A percentile compares a stretch with the other conserved stretches of the same genome.
These are phyloP conservation scores for Heliocidaris erythrogramma DNA, from an alignment of 35 echinoderm and acorn worm genomes.

Conservation along the genomic window DNA sequence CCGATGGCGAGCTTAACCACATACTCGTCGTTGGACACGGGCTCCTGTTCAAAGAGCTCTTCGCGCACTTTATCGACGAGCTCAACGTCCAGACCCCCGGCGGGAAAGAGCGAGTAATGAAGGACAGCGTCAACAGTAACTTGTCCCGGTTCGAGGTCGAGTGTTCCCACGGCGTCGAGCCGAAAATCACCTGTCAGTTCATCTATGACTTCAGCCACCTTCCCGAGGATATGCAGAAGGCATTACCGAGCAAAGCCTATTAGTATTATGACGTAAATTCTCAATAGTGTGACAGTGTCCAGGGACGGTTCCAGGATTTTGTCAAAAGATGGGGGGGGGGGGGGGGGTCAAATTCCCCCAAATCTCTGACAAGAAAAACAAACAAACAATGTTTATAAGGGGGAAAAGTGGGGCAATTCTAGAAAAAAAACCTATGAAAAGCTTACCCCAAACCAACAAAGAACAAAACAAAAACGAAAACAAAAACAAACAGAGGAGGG, in stretches of 20 bases:
- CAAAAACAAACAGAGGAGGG: too few relatives aligned
- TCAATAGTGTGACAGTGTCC: too few relatives aligned
- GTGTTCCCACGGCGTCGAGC: neutral
- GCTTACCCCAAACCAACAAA: too few relatives aligned
- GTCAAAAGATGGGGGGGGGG: too few relatives aligned
- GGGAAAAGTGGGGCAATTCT: too few relatives aligned
- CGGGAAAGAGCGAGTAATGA: neutral
- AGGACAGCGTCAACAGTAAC: constrained; percentile 15
- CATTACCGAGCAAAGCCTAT: constrained; percentile 32
- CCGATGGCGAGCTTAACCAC: neutral
- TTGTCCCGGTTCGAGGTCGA: constrained; percentile 21
- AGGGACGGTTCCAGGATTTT: too few relatives aligned
- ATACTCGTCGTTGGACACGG: constrained; percentile 28
- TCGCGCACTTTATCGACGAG: neutral
- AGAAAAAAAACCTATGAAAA: too few relatives aligned
- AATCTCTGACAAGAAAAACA: too few relatives aligned
- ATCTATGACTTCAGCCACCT: constrained; percentile 26
- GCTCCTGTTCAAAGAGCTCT: constrained; percentile 19
- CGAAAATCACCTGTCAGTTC: neutral
- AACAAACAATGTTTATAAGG: too few relatives aligned
- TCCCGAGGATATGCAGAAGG: constrained; percentile 8
- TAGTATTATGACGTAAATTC: neutral
- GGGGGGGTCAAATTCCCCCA: too few relatives aligned
- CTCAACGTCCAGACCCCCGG: constrained; percentile 7
- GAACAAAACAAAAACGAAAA: too few relatives aligned